phyloP scores from a whole-genome alignment of 2,113 vertebrate species.

The Atractosteus spatula region DNA sequence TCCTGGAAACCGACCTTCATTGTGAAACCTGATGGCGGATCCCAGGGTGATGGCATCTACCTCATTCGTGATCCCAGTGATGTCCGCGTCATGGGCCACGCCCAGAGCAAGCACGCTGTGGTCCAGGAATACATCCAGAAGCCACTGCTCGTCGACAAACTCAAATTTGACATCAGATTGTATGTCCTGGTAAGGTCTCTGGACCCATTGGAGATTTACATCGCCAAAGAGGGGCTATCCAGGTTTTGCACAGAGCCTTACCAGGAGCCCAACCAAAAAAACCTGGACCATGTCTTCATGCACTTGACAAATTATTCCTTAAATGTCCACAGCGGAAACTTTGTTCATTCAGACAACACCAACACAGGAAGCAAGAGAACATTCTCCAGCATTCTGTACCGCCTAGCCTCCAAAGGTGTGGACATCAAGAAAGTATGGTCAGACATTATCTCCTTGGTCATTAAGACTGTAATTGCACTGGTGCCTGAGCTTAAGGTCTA shows the following conservation, averaged over 20 bases:
- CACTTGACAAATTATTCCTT: constrained; percentile 97
- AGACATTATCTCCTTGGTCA: constrained; percentile 91
- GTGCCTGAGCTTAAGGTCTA: constrained; percentile 91
- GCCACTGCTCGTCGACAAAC: constrained; percentile 89
- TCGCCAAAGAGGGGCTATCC: constrained; percentile 93
- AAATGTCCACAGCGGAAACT: constrained; percentile 89
- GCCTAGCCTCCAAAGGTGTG: constrained; percentile 81
- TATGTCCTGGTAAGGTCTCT: constrained; percentile 91
- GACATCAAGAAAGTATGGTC: constrained; percentile 96
- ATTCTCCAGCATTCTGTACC: constrained; percentile 86
- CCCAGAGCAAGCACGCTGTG: constrained; percentile 80
- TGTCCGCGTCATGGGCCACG: constrained; percentile 63
- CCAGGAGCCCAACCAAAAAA: constrained; percentile 87
- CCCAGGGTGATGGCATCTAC: constrained; percentile 98
- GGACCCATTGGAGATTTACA: constrained; percentile 92
- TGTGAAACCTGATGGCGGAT: constrained; percentile 92
- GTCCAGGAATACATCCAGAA: constrained; percentile 94
- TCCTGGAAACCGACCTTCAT: constrained; percentile 86
- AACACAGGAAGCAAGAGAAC: constrained; percentile 94
- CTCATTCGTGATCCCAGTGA: constrained; percentile 90
- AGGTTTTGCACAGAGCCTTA: constrained; percentile 96
- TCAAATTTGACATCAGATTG: constrained; percentile 96
- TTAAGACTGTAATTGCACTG: constrained; percentile 91
- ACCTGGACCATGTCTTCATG: constrained; percentile 93
- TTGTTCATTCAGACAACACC: constrained; percentile 85